phyloP scores from a whole-genome alignment of 2,797 vertebrate genomes.

The Scarus forsteni region DNA sequence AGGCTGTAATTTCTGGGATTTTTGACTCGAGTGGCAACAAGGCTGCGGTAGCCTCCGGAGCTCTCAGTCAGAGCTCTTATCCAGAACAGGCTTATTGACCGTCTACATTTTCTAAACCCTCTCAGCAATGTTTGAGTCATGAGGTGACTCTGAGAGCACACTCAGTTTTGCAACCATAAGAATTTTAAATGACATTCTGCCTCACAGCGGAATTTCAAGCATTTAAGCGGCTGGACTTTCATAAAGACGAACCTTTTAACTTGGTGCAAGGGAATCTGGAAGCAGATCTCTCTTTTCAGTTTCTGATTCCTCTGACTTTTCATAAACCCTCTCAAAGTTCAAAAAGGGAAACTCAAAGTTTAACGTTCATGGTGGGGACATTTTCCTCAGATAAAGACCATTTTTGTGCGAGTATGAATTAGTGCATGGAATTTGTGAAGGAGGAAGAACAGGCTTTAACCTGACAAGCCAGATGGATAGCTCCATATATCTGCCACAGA shows the following conservation, averaged over 20 bases:
- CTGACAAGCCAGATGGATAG: too few relatives aligned
- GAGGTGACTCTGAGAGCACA: not conserved
- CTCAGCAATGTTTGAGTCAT: not conserved
- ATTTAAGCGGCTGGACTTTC: not conserved
- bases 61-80: not conserved
- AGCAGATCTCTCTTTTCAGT: not conserved
- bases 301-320: not conserved
- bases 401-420: too few relatives aligned
- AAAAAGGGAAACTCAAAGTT: not conserved
- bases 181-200: not conserved
- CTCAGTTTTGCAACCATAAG: not conserved
- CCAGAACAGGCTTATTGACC: not conserved
- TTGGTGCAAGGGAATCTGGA: too few relatives aligned
- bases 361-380: too few relatives aligned
- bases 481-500: too few relatives aligned
- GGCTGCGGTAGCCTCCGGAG: not conserved
- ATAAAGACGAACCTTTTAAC: not conserved
- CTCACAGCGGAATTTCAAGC: not conserved
- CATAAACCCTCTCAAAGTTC: not conserved
- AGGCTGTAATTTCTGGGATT: conserved; percentile 2
- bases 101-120: not conserved
- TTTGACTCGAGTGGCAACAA: not conserved
- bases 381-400: too few relatives aligned
- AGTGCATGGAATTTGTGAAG: too few relatives aligned
- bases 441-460: too few relatives aligned